phyloP scores from a whole-genome alignment of 1,140 invertebrate genomes.

The Heliothis virescens region DNA sequence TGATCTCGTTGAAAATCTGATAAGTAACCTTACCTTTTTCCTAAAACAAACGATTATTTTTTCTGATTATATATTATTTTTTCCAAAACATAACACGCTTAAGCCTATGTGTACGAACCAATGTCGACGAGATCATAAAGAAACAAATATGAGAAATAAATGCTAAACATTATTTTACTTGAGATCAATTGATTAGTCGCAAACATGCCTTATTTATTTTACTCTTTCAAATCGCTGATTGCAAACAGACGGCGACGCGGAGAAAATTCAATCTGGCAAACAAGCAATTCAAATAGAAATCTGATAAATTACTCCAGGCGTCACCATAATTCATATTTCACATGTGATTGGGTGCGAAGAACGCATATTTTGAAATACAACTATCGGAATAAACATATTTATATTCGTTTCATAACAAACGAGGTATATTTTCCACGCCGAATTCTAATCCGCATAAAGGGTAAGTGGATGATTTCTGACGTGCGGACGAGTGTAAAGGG shows the following conservation, averaged over 20 bases:
- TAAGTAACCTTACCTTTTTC: no score
- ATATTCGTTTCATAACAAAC: slow-evolving; percentile 43
- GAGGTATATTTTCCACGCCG: slow-evolving; percentile 37
- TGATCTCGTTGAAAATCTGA: no score
- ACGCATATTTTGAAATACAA: slow-evolving; percentile 29
- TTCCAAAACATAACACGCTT: background rate
- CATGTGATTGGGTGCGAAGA: slow-evolving; percentile 27
- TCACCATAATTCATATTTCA: slow-evolving; percentile 32
- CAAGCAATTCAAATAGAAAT: slow-evolving; percentile 27
- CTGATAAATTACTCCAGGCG: slow-evolving; percentile 26
- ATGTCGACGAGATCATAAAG: background rate
- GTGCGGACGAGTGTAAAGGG: slow-evolving; percentile 59
- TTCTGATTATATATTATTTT: no score
- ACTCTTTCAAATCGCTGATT: slow-evolving; percentile 9
- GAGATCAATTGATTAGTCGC: background rate
- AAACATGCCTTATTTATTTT: slow-evolving; percentile 20
- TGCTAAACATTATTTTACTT: background rate
- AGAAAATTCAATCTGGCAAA: slow-evolving; percentile 19
- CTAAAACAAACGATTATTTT: no score
- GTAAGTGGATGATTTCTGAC: slow-evolving; percentile 64
- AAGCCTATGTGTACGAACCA: background rate
- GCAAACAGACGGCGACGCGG: slow-evolving; percentile 1
- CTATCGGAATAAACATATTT: slow-evolving; percentile 44
- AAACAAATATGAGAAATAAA: background rate
- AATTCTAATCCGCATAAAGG: slow-evolving; percentile 59